Base-by-base conservation (phyloP, 2,888 invertebrate species). In the Eupeodes latifasciatus region DNA sequence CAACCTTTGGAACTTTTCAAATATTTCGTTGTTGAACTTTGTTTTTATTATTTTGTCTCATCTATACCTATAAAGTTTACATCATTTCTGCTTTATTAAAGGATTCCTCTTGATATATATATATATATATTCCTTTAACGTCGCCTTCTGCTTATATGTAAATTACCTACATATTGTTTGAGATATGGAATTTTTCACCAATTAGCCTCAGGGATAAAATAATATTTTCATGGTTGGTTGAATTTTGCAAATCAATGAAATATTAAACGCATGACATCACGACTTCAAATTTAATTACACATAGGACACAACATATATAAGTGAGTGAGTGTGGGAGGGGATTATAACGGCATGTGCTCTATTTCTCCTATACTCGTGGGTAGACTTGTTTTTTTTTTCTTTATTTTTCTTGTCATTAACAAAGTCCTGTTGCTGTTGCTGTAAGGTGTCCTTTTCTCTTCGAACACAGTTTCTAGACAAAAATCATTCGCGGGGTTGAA, bases 221-320 rank as follows among this genome's bases (percentile, higher is more conserved):
- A 62, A 78, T 74, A 12, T 83, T 83, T 72, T 49, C 82, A 64
- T 71, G 61, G 11, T 61, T 77, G 55, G 44, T 4, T 14, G 36
- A 49, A 5, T 47, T 40, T 72, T 61, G 40, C 0, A 67, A 83
- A 72, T 77, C 71, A 72, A 77, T 72, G 72, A 57, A 81, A 76
- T 36, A 51, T 14, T 53, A 69, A 75, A 75, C 67, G 51, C 66
- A 66, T 62, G 71, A 40, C 61, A 40, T 40, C 40, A 67, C 47
- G 61, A 27, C 64, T 57, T 49, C 80, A 85, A 77, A 81, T 51
- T 51, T 55, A 85, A 80, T 84, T 84, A 79, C 47, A 67, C 61
- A 67, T 53, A 40, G 5, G 40, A 5, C 51, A 67, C 9, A 67
- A 27, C 27, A 27, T 27, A 27, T 36, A 0, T 19, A 27, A 7